These are phyloP conservation scores for Sebastes oblongus DNA, from an alignment of 2,797 vertebrate genomes.

Conservation along the genomic window DNA sequence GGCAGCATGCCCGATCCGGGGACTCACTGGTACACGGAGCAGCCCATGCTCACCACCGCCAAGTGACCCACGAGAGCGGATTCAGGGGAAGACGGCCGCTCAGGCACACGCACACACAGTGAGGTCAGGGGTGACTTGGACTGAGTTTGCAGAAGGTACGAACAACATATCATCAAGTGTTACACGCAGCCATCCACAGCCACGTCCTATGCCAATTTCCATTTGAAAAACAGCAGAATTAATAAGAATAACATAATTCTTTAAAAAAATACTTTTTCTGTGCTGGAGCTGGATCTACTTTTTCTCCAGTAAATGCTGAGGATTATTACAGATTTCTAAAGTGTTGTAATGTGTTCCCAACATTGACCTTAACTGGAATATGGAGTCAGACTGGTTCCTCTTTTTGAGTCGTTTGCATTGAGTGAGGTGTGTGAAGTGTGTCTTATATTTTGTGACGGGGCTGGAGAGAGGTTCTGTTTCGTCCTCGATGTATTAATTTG, in stretches of 20 bases:
- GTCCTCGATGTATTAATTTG: conserved; percentile 54
- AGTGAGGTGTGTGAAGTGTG: conserved; percentile 45
- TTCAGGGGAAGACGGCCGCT: conserved; percentile 49
- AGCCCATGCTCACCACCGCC: conserved; percentile 79
- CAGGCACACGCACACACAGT: conserved; percentile 59
- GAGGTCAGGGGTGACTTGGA: conserved; percentile 54
- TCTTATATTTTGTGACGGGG: conserved; percentile 42
- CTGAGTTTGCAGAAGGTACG: conserved; percentile 41
- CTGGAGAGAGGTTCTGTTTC: conserved; percentile 30
- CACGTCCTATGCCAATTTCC: conserved; percentile 47
- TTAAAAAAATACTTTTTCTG: conserved; percentile 11
- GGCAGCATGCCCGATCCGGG: conserved; percentile 81
- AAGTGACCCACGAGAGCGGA: conserved; percentile 70
- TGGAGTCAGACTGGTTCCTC: conserved; percentile 21
- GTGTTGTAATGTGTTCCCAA: conserved; percentile 27
- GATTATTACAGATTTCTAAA: conserved; percentile 1
- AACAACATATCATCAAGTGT: conserved; percentile 56
- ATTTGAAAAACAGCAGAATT: conserved; percentile 26
- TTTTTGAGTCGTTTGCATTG: conserved; percentile 37
- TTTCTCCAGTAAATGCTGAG: conserved; percentile 24
- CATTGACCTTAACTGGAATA: conserved; percentile 29
- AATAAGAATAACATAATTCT: conserved; percentile 1
- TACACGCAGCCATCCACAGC: conserved; percentile 55
- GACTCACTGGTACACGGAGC: conserved; percentile 86
- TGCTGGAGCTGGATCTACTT: conserved; percentile 40